phyloP scores from a whole-genome alignment of 1,140 invertebrate genomes.

The Lepidurus apus region DNA sequence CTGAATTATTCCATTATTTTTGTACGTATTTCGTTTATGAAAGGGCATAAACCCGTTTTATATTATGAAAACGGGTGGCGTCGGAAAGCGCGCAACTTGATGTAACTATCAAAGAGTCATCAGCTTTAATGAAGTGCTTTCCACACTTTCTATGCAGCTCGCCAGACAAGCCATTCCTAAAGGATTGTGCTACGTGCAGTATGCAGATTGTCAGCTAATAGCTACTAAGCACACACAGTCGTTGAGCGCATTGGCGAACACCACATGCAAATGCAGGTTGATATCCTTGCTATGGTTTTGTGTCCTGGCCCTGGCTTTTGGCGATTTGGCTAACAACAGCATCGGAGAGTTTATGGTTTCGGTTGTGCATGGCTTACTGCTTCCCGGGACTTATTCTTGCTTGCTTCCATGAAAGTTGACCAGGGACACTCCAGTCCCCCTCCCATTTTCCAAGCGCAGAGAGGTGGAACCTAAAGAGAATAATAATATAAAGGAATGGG shows the following conservation, averaged over 20 bases:
- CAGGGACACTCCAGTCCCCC: background rate
- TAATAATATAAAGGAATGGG: background rate
- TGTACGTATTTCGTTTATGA: too few relatives aligned
- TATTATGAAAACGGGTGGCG: background rate
- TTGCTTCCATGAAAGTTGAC: background rate
- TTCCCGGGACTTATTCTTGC: background rate
- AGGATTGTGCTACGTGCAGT: background rate
- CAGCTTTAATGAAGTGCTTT: slow-evolving; percentile 19
- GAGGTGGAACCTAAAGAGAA: background rate
- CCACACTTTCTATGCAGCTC: background rate
- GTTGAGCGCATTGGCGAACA: background rate
- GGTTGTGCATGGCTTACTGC: background rate
- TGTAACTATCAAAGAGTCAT: slow-evolving; percentile 10
- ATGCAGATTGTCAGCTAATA: slow-evolving; percentile 19
- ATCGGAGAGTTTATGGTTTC: background rate
- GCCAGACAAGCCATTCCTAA: background rate
- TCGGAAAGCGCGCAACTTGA: background rate
- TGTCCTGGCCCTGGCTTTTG: background rate
- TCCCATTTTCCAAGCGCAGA: background rate
- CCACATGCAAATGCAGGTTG: background rate
- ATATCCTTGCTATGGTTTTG: background rate
- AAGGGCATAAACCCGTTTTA: background rate
- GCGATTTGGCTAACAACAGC: slow-evolving; percentile 13
- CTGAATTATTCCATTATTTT: too few relatives aligned
- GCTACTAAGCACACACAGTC: background rate